Conservation (phyloP, 2,888 invertebrate genomes). For the Pristionchus mayeri region DNA sequence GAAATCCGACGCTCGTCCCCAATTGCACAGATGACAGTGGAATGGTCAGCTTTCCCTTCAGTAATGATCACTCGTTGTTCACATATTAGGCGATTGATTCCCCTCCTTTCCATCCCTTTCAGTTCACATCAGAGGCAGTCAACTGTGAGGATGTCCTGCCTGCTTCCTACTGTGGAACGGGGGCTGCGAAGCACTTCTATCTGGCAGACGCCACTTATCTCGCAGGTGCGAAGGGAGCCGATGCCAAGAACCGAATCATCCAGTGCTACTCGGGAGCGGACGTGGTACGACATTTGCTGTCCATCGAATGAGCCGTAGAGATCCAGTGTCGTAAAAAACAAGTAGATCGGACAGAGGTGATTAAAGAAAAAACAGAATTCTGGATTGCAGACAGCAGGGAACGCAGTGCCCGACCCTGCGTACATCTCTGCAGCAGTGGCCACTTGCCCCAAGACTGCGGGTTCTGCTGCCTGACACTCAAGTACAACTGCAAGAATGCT, state of each 20-base stretch:
- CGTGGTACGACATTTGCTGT: not conserved
- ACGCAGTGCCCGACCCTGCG: not conserved
- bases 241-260: not conserved
- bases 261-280: constrained; percentile 31
- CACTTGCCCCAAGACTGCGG: constrained; percentile 58
- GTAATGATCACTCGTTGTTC: too few relatives aligned
- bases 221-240: not conserved
- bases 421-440: constrained; percentile 49
- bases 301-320: too few relatives aligned
- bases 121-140: not conserved
- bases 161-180: not conserved
- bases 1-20: not conserved
- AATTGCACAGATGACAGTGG: not conserved
- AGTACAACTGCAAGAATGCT: constrained; percentile 56
- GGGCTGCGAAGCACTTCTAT: not conserved
- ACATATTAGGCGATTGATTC: not conserved
- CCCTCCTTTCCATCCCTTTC: not conserved
- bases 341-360: too few relatives aligned
- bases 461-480: constrained; percentile 56
- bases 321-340: too few relatives aligned
- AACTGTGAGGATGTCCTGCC: not conserved
- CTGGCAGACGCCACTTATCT: not conserved
- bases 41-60: not conserved
- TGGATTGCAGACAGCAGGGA: not conserved
- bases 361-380: too few relatives aligned